Conservation (phyloP, 2,888 invertebrate genomes). For the Proisotoma minuta region DNA sequence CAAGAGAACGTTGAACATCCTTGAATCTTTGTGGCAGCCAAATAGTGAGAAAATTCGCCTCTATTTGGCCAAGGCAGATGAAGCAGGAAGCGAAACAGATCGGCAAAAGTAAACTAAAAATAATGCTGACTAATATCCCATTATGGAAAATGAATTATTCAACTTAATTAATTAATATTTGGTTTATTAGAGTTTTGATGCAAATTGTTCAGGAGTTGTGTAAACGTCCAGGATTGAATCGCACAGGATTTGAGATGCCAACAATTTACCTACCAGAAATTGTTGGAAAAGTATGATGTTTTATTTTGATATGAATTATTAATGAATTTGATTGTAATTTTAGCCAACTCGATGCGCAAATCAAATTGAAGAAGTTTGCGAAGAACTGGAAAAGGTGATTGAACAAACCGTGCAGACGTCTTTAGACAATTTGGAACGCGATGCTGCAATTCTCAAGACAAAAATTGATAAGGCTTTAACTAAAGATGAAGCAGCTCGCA, state of each 20-base stretch:
- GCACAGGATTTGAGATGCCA: conserved; percentile 58
- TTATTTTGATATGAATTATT: conserved; percentile 4
- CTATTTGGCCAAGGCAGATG: conserved; percentile 59
- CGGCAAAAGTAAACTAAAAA: conserved; percentile 57
- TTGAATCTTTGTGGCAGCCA: conserved; percentile 55
- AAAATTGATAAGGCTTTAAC: conserved; percentile 52
- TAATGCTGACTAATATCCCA: no score
- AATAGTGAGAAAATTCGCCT: conserved; percentile 57
- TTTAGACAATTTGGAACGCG: conserved; percentile 56
- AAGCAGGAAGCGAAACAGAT: conserved; percentile 58
- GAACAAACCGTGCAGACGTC: conserved; percentile 58
- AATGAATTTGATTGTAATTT: background rate
- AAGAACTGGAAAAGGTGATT: conserved; percentile 57
- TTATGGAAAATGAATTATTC: no score
- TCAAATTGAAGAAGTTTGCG: conserved; percentile 58
- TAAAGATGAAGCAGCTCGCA: conserved; percentile 50
- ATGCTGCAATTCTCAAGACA: conserved; percentile 54
- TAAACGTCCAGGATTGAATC: conserved; percentile 57
- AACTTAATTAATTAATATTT: background rate
- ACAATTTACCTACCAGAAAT: conserved; percentile 57
- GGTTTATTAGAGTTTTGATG: conserved; percentile 55
- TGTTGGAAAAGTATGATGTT: conserved; percentile 50
- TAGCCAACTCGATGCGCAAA: conserved; percentile 52
- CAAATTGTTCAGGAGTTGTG: conserved; percentile 60
- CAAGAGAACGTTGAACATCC: conserved; percentile 57